Base-by-base conservation (phyloP, 1,140 invertebrate genomes). In the Parasteatoda tepidariorum region DNA sequence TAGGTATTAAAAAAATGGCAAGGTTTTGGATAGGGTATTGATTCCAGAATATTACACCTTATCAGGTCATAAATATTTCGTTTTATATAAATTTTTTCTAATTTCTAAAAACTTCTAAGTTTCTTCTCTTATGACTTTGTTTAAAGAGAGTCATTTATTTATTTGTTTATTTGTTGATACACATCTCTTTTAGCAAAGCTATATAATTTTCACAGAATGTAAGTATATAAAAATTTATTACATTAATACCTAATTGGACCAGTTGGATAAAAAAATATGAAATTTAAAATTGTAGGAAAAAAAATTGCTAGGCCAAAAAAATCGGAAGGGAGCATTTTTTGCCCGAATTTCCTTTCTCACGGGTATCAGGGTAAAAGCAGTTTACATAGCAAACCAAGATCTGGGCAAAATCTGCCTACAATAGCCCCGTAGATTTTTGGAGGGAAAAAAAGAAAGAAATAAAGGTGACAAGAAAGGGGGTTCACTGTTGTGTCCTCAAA, bases 321-420 rank as follows among this genome's bases (percentile, higher is more conserved):
- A 61, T 41, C 55, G 5, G 22, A 67, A 78, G 41, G 64, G 73
- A 54, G 13, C 22, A 7, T 57, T 78, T 78, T 78, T 67, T 28
- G 33, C 41, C 9, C 30, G 59, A 28, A 33, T 34, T 70, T 62
- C 55, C 57, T 70, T 82, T 82, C 78, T 70, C 78, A 82, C 78
- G 78, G 78, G 34, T 82, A 82, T 82, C 78, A 41, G n/a, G 41
- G 28, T 34, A 41, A 71, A 55, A 71, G 54, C 38, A 71, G 78
- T 82, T 82, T 70, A 82, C 78, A 70, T 62, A 82, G 57, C 54
- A 57, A n/a, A 7, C 11, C 76, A 41, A 61, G 48, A 68, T 48
- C 74, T 67, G n/a, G 24, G 9, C 18, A 59, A n/a, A 48, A 48
- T 4, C 38, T 48, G 9, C 18, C 26, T 26, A 71, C 68, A 71